Evolutionary conservation across 2,797 vertebrate species (phyloP).

Genomic region (Heterohyrax brucei): DNA sequence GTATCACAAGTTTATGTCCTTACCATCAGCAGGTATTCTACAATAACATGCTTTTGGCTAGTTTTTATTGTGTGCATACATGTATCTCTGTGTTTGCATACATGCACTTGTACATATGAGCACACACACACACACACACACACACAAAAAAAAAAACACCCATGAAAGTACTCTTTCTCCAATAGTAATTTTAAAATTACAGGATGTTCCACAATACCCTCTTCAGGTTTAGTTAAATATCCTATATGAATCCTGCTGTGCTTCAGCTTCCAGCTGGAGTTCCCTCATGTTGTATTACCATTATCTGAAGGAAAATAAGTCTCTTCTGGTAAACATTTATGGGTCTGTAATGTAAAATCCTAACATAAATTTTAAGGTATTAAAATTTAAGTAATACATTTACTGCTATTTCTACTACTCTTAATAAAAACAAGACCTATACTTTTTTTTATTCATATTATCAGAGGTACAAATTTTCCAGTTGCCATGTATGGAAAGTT

Average conservation of each 20-base stretch:
- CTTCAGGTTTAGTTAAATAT: slow-evolving; percentile 73
- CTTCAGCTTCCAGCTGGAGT: slow-evolving; percentile 66
- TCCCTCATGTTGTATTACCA: slow-evolving; percentile 40
- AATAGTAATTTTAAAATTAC: slow-evolving; percentile 71
- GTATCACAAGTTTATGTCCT: slow-evolving; percentile 25
- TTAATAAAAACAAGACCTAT: slow-evolving; percentile 74
- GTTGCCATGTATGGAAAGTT: slow-evolving; percentile 42
- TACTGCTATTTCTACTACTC: slow-evolving; percentile 59
- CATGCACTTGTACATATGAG: not conserved
- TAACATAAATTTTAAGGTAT: slow-evolving; percentile 76
- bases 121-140: not conserved
- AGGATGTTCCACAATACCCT: slow-evolving; percentile 76
- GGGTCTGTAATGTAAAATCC: slow-evolving; percentile 68
- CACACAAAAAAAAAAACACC: not conserved
- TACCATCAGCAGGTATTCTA: slow-evolving; percentile 80
- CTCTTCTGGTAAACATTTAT: slow-evolving; percentile 47
- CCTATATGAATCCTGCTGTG: not conserved
- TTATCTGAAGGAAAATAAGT: slow-evolving; percentile 65
- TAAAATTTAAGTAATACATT: slow-evolving; percentile 52
- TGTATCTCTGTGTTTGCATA: no score
- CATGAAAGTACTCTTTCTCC: not conserved
- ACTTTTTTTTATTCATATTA: slow-evolving; percentile 81
- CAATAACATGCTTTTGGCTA: slow-evolving; percentile 84
- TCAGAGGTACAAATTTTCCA: slow-evolving; percentile 77
- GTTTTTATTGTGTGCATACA: slow-evolving; percentile 73